A percentile compares a stretch with the other conserved stretches of the same genome.
These are phyloP conservation scores for Opisthocomus hoazin DNA, from an alignment of 2,113 vertebrate species.

Conservation along the genomic window DNA sequence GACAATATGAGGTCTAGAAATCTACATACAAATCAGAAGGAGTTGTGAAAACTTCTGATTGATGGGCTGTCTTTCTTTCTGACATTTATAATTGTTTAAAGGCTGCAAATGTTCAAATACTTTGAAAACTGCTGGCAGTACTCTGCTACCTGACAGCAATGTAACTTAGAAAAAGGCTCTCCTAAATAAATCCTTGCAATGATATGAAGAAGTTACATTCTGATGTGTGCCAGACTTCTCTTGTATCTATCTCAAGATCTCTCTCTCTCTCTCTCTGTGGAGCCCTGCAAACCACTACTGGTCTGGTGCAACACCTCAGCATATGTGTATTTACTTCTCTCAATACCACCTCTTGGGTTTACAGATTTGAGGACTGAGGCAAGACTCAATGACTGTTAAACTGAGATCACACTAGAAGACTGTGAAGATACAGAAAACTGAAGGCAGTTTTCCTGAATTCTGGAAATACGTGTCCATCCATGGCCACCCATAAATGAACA, in stretches of 20 bases:
- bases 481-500: neutral
- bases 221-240: neutral
- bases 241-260: neutral
- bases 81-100: neutral
- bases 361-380: neutral
- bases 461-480: neutral
- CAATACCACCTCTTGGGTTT: neutral
- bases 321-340: neutral
- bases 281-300: neutral
- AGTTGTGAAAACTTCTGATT: conserved; percentile 2
- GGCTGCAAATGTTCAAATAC: neutral
- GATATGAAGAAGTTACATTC: neutral
- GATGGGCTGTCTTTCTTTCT: neutral
- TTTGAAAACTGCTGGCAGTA: neutral
- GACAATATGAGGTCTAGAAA: neutral
- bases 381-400: neutral
- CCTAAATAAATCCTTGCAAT: neutral
- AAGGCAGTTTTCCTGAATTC: neutral
- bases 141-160: neutral
- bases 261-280: neutral
- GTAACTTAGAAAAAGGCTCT: neutral
- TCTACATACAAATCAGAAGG: neutral
- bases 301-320: neutral
- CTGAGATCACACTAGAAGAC: neutral
- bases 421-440: neutral